Evolutionary conservation across 1,140 invertebrate species (phyloP), one percentile per base, ranked within the genome.

Genomic region (Sarcophaga bullata): DNA sequence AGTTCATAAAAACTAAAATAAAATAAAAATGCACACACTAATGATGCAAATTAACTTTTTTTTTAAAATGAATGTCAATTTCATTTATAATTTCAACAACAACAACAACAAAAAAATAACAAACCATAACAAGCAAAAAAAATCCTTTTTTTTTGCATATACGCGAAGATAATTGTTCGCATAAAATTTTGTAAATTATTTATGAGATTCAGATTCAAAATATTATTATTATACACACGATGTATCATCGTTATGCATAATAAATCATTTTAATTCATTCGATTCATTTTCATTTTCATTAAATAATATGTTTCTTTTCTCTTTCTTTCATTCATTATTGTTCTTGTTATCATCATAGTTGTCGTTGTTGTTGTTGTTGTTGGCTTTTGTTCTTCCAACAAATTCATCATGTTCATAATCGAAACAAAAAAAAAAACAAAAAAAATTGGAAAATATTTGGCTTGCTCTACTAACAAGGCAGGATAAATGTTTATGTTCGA

Each of bases 151-250:
- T 37, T 58, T 15, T 58, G 2, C n/a, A 58, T 58, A n/a, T 58
- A 58, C n/a, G 54, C n/a, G n/a, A 15, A 37, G 25, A 37, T 37
- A 37, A 37, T 37, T 37, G 54, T 58, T n/a, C n/a, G 54, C 15
- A 58, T 58, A 6, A 13, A 58, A n/a, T 58, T n/a, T n/a, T 58
- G n/a, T n/a, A 68, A 19, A 68, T 68, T 68, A 68, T 68, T 19
- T 17, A 68, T 19, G 62, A 68, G 19, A 68, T 68, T 68, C 62
- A 68, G n/a, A n/a, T n/a, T n/a, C n/a, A n/a, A n/a, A n/a, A 68
- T 68, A 68, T 68, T 68, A 68, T 68, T 68, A 2, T 37, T n/a
- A n/a, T n/a, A n/a, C n/a, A 37, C 25, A 4, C 25, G 25, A 37
- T 37, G 4, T 37, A 25, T 68, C 17, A 7, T 68, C 62, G 62